phyloP scores from a whole-genome alignment of 2,113 vertebrate genomes.

The Mola mola region DNA sequence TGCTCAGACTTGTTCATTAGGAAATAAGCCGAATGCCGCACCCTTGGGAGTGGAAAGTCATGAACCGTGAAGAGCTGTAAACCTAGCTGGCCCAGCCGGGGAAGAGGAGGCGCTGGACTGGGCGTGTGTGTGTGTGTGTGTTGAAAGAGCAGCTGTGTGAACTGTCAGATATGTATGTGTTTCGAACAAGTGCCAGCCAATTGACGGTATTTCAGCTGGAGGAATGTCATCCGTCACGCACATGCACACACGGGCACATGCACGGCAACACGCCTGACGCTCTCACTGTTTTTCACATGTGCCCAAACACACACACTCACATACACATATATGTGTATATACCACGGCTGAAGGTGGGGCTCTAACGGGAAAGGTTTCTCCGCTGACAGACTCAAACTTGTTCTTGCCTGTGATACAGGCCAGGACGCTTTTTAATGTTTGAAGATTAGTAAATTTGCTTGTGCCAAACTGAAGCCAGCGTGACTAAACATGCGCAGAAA shows the following conservation, averaged over 20 bases:
- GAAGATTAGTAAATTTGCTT: no score
- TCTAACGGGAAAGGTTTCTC: neutral
- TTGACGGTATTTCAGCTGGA: neutral
- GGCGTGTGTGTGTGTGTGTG: neutral
- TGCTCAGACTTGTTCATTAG: slow-evolving; percentile 67
- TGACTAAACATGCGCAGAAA: no score
- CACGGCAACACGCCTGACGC: neutral
- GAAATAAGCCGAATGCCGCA: slow-evolving; percentile 45
- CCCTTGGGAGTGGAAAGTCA: slow-evolving; percentile 55
- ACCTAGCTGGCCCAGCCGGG: slow-evolving; percentile 16
- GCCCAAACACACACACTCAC: slow-evolving; percentile 11
- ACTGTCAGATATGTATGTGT: neutral
- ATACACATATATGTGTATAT: slow-evolving; percentile 1
- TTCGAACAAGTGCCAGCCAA: slow-evolving; percentile 16
- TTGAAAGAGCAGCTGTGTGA: slow-evolving; percentile 22
- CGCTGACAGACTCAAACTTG: slow-evolving; percentile 3
- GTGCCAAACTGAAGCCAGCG: no score
- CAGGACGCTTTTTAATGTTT: neutral
- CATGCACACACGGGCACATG: neutral
- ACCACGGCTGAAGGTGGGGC: slow-evolving; percentile 15
- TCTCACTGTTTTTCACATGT: no score
- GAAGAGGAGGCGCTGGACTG: slow-evolving; percentile 12
- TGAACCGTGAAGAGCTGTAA: slow-evolving; percentile 33
- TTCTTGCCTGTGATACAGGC: neutral
- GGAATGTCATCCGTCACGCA: slow-evolving; percentile 14